These are phyloP conservation scores for Furcula furcula DNA, from an alignment of 2,888 invertebrate genomes.

Conservation along the genomic window DNA sequence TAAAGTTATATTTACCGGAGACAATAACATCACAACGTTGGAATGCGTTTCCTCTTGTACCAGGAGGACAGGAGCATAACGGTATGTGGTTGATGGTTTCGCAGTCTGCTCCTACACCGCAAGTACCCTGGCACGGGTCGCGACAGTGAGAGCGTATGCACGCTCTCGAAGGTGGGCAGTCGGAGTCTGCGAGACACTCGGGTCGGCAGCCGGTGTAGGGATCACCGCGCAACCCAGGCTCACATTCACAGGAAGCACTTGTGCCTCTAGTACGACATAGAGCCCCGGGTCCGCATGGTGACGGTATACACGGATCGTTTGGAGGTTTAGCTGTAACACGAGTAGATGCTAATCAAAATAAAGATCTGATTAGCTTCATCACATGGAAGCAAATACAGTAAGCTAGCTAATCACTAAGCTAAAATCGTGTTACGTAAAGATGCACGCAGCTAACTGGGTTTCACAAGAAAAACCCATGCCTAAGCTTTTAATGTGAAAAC, in stretches of 20 bases:
- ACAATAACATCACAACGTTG: conserved; percentile 78
- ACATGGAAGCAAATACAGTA: conserved; percentile 44
- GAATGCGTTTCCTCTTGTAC: conserved; percentile 86
- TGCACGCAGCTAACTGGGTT: conserved; percentile 52
- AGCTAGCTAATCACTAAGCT: conserved; percentile 46
- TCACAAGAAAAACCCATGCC: conserved; percentile 79
- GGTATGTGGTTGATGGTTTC: conserved; percentile 87
- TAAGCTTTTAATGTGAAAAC: conserved; percentile 77
- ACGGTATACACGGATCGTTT: conserved; percentile 90
- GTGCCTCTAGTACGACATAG: conserved; percentile 88
- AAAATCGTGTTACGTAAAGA: conserved; percentile 17
- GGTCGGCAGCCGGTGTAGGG: conserved; percentile 90
- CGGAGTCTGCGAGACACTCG: conserved; percentile 94
- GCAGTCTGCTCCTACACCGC: conserved; percentile 91
- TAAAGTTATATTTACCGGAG: conserved; percentile 55
- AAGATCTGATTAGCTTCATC: conserved; percentile 5
- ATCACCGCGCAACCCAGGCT: conserved; percentile 87
- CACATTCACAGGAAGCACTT: conserved; percentile 87
- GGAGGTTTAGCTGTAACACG: conserved; percentile 65
- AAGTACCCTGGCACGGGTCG: conserved; percentile 91
- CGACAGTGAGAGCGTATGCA: conserved; percentile 92
- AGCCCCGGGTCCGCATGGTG: conserved; percentile 92
- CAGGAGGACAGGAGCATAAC: conserved; percentile 87
- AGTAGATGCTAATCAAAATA: conserved; percentile 9
- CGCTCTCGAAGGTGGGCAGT: conserved; percentile 90